Evolutionary conservation across 2,797 vertebrate species (phyloP).

Genomic region (Eospalax fontanierii): DNA sequence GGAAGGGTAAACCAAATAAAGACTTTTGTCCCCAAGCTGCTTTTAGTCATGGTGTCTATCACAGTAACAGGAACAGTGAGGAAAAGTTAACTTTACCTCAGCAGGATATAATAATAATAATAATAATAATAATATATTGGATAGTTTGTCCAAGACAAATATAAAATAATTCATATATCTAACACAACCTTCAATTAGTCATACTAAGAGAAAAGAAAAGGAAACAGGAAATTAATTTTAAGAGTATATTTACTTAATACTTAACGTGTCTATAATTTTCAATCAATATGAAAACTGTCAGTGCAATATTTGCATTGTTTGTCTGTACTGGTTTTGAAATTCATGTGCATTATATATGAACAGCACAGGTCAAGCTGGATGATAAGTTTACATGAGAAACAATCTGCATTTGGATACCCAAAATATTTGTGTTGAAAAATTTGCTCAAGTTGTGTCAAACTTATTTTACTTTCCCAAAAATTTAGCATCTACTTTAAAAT

Average conservation of each 20-base stretch:
- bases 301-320: background rate
- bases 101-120: background rate
- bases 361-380: background rate
- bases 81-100: background rate
- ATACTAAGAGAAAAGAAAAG: background rate
- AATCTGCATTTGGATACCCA: slow-evolving; percentile 27
- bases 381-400: slow-evolving; percentile 30
- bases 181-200: background rate
- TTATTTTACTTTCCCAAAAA: background rate
- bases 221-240: background rate
- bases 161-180: background rate
- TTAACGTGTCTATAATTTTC: background rate
- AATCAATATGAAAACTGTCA: background rate
- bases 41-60: background rate
- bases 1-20: too few species aligned
- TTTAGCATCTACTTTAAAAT: background rate
- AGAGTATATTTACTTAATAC: background rate
- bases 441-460: slow-evolving; percentile 10
- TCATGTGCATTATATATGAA: background rate
- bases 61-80: too few species aligned
- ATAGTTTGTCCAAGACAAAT: slow-evolving; percentile 43
- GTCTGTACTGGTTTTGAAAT: background rate
- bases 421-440: slow-evolving; percentile 19
- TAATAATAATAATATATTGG: background rate
- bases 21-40: too few species aligned